Percentiles rank a stretch among this genome's conserved stretches.
These are phyloP conservation scores for Drosophila dives DNA, from an alignment of 2,888 invertebrate genomes.

Conservation along the genomic window DNA sequence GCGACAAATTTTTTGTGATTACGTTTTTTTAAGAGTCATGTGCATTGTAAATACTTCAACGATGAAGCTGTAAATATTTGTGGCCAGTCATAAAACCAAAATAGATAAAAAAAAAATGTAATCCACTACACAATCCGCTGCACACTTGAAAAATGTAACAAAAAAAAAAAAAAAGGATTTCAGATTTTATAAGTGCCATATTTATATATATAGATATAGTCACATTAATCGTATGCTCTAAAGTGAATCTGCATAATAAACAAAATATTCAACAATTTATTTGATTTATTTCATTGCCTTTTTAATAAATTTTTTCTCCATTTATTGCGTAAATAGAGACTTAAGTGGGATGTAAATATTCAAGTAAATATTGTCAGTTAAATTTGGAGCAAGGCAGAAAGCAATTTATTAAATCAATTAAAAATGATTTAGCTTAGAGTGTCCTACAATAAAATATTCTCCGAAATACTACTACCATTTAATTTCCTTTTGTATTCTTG, in stretches of 20 bases:
- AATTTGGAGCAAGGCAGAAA: neutral
- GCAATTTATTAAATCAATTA: neutral
- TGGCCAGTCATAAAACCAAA: slow-evolving; percentile 29
- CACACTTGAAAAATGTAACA: neutral
- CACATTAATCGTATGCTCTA: neutral
- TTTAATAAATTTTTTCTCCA: neutral
- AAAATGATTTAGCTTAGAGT: neutral
- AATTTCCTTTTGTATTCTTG: too few species aligned
- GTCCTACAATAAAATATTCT: neutral
- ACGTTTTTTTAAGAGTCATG: slow-evolving; percentile 8
- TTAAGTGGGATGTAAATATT: neutral
- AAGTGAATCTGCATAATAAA: neutral
- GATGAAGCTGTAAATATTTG: slow-evolving; percentile 65
- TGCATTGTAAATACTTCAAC: slow-evolving; percentile 42
- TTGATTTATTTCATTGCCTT: neutral
- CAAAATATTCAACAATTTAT: neutral
- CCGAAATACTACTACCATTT: neutral
- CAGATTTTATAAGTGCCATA: neutral
- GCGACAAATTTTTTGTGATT: slow-evolving; percentile 56
- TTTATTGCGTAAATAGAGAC: neutral
- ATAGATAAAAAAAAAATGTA: slow-evolving; percentile 6
- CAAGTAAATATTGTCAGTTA: neutral
- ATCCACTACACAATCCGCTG: neutral
- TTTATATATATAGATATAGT: neutral
- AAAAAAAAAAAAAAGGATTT: neutral